These are phyloP conservation scores for Andrena flavipes DNA, from an alignment of 2,888 invertebrate genomes.

Conservation along the genomic window DNA sequence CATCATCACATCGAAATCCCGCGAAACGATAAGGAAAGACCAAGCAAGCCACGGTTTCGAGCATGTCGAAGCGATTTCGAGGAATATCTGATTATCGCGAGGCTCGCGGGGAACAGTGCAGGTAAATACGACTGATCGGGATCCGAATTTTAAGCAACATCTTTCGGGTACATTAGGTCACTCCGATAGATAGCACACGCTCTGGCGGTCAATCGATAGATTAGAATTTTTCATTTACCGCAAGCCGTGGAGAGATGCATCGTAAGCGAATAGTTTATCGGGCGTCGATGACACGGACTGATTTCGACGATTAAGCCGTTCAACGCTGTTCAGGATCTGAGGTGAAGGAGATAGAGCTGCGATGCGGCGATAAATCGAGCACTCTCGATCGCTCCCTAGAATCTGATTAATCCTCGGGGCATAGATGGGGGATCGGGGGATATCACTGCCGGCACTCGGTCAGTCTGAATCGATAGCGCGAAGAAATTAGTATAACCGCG, in stretches of 20 bases:
- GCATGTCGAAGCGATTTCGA: background rate
- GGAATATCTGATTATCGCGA: background rate
- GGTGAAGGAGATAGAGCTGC: background rate
- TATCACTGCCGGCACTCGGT: slow-evolving; percentile 72
- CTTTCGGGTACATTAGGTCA: slow-evolving; percentile 13
- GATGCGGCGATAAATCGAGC: slow-evolving; percentile 20
- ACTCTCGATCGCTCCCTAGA: slow-evolving; percentile 1
- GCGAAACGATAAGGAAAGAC: slow-evolving; percentile 20
- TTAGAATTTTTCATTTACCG: slow-evolving; percentile 64
- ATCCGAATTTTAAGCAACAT: background rate
- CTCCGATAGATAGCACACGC: slow-evolving; percentile 17
- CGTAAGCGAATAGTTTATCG: slow-evolving; percentile 23
- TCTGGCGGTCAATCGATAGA: slow-evolving; percentile 55
- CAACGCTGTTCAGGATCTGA: background rate
- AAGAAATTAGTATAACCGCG: slow-evolving; percentile 72
- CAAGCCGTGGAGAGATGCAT: slow-evolving; percentile 25
- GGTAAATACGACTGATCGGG: background rate
- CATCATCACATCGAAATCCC: slow-evolving; percentile 39
- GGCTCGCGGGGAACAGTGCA: background rate
- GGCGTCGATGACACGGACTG: slow-evolving; percentile 30
- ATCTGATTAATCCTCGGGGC: slow-evolving; percentile 30
- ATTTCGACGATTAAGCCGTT: slow-evolving; percentile 18
- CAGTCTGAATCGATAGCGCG: slow-evolving; percentile 78
- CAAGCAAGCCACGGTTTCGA: background rate
- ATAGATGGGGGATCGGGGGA: slow-evolving; percentile 36